Conservation (phyloP, 2,797 vertebrate species). For the Acanthurus lineatus region DNA sequence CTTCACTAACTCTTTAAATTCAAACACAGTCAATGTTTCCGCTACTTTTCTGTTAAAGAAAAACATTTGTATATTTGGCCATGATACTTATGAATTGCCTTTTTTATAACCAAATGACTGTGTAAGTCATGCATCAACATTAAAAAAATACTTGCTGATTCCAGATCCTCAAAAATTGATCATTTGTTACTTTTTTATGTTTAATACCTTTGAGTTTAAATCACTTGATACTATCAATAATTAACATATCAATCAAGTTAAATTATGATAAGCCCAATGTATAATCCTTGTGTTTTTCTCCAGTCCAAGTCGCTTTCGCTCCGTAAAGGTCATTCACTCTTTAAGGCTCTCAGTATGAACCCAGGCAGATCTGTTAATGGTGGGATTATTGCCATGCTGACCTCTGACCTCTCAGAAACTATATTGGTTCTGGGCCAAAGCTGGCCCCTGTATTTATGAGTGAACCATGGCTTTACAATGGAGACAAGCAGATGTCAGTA, state of each 20-base stretch:
- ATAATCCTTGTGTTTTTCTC: background rate
- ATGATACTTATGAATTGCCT: no score
- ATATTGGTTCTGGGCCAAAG: slow-evolving; percentile 79
- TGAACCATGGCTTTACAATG: slow-evolving; percentile 76
- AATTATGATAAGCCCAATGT: background rate
- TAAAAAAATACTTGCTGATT: background rate
- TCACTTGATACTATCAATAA: background rate
- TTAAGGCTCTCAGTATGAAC: slow-evolving; percentile 43
- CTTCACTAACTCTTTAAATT: slow-evolving; percentile 41
- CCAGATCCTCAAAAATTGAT: background rate
- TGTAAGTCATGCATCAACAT: no score
- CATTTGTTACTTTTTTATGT: background rate
- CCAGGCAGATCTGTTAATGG: slow-evolving; percentile 70
- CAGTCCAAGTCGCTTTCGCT: slow-evolving; percentile 6
- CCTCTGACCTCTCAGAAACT: slow-evolving; percentile 74
- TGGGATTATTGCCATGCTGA: slow-evolving; percentile 74
- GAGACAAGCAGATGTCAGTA: slow-evolving; percentile 82
- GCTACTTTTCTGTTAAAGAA: background rate
- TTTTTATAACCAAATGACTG: no score
- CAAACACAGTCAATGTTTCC: background rate
- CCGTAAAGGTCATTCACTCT: slow-evolving; percentile 11
- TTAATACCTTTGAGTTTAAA: background rate
- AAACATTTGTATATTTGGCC: background rate
- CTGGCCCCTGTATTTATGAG: slow-evolving; percentile 80
- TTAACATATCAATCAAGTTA: background rate